Evolutionary conservation across 2,797 vertebrate genomes (phyloP).

Genomic region (Hypotaenidia okinawae): DNA sequence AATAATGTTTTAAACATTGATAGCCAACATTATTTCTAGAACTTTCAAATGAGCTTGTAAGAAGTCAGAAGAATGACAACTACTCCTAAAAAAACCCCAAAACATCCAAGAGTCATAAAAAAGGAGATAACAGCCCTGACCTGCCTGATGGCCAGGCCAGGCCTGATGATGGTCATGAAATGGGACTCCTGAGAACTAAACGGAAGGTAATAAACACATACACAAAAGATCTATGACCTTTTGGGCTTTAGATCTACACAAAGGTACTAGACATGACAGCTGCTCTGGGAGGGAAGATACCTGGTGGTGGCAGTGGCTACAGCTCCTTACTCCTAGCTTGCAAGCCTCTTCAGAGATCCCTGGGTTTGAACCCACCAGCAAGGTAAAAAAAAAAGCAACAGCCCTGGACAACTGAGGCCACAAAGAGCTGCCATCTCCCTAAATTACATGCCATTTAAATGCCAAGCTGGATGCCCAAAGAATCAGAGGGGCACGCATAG

Average conservation of each 20-base stretch:
- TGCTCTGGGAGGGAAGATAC: not conserved
- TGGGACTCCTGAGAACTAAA: slow-evolving; percentile 69
- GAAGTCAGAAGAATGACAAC: not conserved
- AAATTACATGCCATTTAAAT: not conserved
- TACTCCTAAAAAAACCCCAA: slow-evolving; percentile 4
- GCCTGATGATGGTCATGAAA: slow-evolving; percentile 47
- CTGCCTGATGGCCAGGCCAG: slow-evolving; percentile 49
- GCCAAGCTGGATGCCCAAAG: not conserved
- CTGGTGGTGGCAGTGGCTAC: not conserved
- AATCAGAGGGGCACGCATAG: not conserved
- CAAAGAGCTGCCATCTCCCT: not conserved
- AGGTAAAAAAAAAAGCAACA: not conserved
- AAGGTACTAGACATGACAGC: not conserved
- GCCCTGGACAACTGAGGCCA: not conserved
- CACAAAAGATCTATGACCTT: slow-evolving; percentile 69
- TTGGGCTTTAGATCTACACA: slow-evolving; percentile 52
- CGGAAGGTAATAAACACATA: slow-evolving; percentile 56
- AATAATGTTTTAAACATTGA: not conserved
- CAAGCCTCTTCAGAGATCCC: not conserved
- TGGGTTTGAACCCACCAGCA: fast-evolving
- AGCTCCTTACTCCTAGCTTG: not conserved
- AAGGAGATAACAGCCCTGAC: slow-evolving; percentile 64
- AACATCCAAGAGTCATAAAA: slow-evolving; percentile 66
- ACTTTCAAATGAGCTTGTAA: not conserved
- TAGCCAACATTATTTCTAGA: not conserved